phyloP scores from a whole-genome alignment of 1,140 invertebrate species.

The Archivesica marissinica region DNA sequence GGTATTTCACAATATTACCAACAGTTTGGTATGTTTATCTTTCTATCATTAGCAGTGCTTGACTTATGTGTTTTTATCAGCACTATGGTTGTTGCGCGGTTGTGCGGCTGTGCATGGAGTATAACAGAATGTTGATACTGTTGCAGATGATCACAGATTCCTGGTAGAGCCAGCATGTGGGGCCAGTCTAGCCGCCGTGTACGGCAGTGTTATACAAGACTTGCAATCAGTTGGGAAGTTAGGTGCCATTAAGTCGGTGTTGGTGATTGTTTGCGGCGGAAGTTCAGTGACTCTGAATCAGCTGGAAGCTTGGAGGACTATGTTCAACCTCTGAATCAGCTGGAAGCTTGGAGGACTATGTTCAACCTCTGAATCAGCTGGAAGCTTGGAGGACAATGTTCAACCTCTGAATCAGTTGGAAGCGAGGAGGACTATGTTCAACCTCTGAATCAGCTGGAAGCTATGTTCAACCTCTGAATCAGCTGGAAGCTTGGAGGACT shows the following conservation, averaged over 20 bases:
- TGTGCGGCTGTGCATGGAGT: no score
- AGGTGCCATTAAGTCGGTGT: slow-evolving; percentile 75
- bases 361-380: slow-evolving; percentile 81
- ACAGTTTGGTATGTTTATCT: no score
- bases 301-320: slow-evolving; percentile 82
- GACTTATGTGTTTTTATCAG: no score
- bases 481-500: slow-evolving; percentile 82
- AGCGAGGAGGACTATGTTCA: no score
- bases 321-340: slow-evolving; percentile 74
- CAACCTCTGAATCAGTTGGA: slow-evolving; percentile 72
- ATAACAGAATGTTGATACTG: no score
- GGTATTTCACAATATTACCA: no score
- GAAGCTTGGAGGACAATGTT: slow-evolving; percentile 81
- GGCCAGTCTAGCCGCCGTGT: slow-evolving; percentile 84
- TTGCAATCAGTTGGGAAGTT: slow-evolving; percentile 77
- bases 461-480: no score
- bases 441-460: no score
- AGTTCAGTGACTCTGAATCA: slow-evolving; percentile 81
- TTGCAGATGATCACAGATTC: slow-evolving; percentile 83
- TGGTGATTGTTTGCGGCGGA: slow-evolving; percentile 86
- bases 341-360: no score
- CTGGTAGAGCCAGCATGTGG: slow-evolving; percentile 86
- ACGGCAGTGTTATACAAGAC: slow-evolving; percentile 78
- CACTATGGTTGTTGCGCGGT: no score
- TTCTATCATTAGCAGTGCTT: no score